Conservation (phyloP, 2,797 vertebrate species). For the Potorous gilbertii region DNA sequence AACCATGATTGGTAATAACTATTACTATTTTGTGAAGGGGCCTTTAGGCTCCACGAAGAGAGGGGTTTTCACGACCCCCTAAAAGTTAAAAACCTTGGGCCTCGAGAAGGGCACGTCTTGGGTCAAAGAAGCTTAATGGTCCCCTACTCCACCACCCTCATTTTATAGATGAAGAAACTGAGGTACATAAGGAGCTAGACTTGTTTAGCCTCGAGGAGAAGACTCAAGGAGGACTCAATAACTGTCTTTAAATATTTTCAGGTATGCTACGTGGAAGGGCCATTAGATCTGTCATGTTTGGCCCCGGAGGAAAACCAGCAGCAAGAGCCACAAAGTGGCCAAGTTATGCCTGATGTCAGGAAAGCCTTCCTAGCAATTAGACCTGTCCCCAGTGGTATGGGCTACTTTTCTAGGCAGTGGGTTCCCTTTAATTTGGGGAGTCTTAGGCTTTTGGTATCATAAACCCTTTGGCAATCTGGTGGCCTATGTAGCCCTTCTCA, state of each 20-base stretch:
- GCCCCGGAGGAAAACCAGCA: background rate
- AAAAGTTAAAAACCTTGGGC: background rate
- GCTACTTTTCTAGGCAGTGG: too few species aligned
- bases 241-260: background rate
- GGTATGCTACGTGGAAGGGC: too few species aligned
- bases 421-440: too few species aligned
- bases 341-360: background rate
- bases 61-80: background rate
- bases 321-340: background rate
- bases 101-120: background rate
- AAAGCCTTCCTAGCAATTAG: background rate
- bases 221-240: background rate
- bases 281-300: background rate
- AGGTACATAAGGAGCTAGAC: background rate
- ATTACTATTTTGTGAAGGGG: background rate
- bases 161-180: background rate
- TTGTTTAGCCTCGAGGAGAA: background rate
- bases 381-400: background rate
- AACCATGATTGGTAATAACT: background rate
- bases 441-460: background rate
- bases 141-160: background rate
- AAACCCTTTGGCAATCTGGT: background rate
- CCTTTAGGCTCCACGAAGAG: background rate
- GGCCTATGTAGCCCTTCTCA: background rate
- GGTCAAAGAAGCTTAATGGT: background rate